Base-by-base conservation (phyloP, 2,888 invertebrate genomes). In the Tinea pellionella region DNA sequence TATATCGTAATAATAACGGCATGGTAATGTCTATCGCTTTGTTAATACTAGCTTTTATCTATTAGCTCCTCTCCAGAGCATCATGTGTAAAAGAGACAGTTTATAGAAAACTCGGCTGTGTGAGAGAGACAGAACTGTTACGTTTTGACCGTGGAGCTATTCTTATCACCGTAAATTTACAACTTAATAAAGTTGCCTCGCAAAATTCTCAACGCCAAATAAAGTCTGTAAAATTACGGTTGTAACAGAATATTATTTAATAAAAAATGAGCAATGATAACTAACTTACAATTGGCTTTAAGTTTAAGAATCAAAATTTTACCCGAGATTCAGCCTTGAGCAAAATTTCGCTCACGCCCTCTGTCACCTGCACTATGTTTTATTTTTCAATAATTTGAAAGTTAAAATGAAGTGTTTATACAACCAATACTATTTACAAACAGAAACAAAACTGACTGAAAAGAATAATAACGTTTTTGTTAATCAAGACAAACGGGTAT, bases 231-330 rank as follows among this genome's bases (percentile, higher is more conserved):
- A 37, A 37, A 12, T 37, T 37, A 37, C 9, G 24, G 24, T 24
- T 24, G 24, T 24, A 37, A 37, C 4, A 37, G 4, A 24, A 24
- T 41, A 41, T 47, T 47, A 9, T 47, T 2, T 47, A 15, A 6
- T 24, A 47, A 47, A 6, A 2, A 47, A 16, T 7, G 47, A 47
- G 47, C 47, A 47, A 15, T 47, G 13, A 47, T 47, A 15, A 47
- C 47, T 47, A 47, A 47, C 9, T 6, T 12, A 37, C 2, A 47
- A 47, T 47, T 47, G 47, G 47, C 47, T 47, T 47, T 47, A 47
- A 47, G 13, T 47, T 47, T 47, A 47, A 47, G 47, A 47, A 15
- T 47, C 47, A 47, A 47, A 47, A 47, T 47, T 47, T 9, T 37
- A 9, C 9, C 37, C n/a, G 37, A 24, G 24, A 24, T 24, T 24